Evolutionary conservation across 1,140 invertebrate species (phyloP), one percentile per base, ranked within the genome.

Genomic region (Pygmarrhopalites habei): DNA sequence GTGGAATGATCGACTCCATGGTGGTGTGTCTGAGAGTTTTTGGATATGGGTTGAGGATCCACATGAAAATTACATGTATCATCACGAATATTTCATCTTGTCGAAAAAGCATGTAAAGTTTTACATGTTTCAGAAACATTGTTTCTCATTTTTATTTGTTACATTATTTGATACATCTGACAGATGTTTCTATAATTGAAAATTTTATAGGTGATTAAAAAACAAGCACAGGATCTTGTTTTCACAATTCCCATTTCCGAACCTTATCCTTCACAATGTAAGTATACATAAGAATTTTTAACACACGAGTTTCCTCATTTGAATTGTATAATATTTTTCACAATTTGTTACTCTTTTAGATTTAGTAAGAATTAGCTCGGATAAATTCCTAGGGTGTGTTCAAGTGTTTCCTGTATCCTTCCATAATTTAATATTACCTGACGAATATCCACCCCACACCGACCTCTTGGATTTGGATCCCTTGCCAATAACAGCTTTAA

Each of bases 21-120:
- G 95, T 0, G 88, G 86, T 75, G 83, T 81, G 12, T 82, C 87
- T 1, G 92, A 98, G 77, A 82, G 87, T 1, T 99, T 97, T 77
- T 98, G 93, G 90, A 85, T 99, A 55, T 98, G 95, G 92, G 87
- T 99, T 17, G 95, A 98, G 78, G 94, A 99, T 78, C 87, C 93
- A 0, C 88, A 92, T 15, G 89, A 82, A 62, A 92, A 97, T 76
- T 86, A 85, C 68, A 98, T 99, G 73, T 95, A 98, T 76, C 96
- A 99, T 79, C 88, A 89, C 55, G 97, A 99, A 74, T 88, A 90
- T 71, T 91, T 98, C 74, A 81, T 89, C 15, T 75, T 98, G 1
- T 89, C 86, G 19, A 89, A 88, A 76, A 92, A 91, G 79, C 86
- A 90, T 80, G 90, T 94, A 73, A 55, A 14, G 46, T 52, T 62